Conservation (phyloP, 2,113 vertebrate genomes). For the Myotis brandtii region DNA sequence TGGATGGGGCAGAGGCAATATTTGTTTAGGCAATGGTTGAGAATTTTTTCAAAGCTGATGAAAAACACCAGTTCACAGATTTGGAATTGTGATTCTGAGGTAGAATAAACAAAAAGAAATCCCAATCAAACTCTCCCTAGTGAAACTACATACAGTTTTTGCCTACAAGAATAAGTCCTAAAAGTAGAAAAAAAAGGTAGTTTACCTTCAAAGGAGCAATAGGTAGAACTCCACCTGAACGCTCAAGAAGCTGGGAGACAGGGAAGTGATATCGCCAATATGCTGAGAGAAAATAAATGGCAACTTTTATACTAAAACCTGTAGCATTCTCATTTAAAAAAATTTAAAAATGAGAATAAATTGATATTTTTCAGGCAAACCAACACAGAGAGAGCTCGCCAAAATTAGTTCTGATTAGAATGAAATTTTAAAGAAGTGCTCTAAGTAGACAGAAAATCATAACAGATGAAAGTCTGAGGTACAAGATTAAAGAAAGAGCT, state of each 20-base stretch:
- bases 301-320: not conserved
- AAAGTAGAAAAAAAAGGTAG: not conserved
- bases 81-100: not conserved
- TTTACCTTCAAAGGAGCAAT: not conserved
- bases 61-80: not conserved
- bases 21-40: not conserved
- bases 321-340: not conserved
- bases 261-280: not conserved
- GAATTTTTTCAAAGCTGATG: not conserved
- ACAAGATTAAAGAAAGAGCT: not conserved
- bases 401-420: not conserved
- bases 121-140: not conserved
- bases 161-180: not conserved
- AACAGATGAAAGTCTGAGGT: not conserved
- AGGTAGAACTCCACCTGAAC: not conserved
- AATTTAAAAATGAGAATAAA: not conserved
- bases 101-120: not conserved
- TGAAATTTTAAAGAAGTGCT: not conserved
- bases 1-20: not conserved
- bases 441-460: not conserved
- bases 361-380: not conserved
- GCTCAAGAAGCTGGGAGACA: not conserved
- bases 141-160: not conserved
- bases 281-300: not conserved
- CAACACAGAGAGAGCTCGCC: not conserved